phyloP scores from a whole-genome alignment of 2,888 invertebrate species.

The Acanthosepion pharaonis region DNA sequence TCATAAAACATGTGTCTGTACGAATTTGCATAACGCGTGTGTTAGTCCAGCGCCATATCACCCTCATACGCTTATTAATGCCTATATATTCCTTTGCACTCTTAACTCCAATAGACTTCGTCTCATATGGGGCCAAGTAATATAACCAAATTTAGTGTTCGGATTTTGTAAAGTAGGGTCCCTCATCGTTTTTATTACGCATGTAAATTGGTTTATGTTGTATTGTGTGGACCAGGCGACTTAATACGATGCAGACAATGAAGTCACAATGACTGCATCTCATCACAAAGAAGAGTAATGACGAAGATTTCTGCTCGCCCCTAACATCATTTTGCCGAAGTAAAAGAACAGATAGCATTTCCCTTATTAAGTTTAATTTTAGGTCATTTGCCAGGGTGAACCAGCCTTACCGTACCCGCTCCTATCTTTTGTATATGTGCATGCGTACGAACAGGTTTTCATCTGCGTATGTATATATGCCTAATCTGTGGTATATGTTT shows the following conservation, averaged over 20 bases:
- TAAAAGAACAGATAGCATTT: not conserved
- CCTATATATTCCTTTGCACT: not conserved
- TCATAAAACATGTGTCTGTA: not conserved
- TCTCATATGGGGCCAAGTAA: not conserved
- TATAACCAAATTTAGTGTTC: not conserved
- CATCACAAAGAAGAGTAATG: constrained; percentile 6
- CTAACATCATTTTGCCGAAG: not conserved
- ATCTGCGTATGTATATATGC: not conserved
- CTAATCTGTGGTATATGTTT: no score
- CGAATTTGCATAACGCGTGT: not conserved
- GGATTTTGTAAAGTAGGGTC: not conserved
- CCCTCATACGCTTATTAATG: not conserved
- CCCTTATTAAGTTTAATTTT: constrained; percentile 1
- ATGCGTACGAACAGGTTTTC: not conserved
- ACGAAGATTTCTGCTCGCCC: not conserved
- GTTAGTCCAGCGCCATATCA: not conserved
- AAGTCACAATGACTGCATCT: not conserved
- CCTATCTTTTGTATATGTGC: not conserved
- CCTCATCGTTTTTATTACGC: constrained; percentile 18
- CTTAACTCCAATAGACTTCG: not conserved
- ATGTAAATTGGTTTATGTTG: constrained; percentile 9
- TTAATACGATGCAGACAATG: constrained; percentile 20
- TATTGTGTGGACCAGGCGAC: not conserved
- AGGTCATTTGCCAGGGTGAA: not conserved
- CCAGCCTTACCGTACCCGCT: not conserved